Evolutionary conservation across 2,113 vertebrate species (phyloP).

Genomic region (Mohoua ochrocephala): DNA sequence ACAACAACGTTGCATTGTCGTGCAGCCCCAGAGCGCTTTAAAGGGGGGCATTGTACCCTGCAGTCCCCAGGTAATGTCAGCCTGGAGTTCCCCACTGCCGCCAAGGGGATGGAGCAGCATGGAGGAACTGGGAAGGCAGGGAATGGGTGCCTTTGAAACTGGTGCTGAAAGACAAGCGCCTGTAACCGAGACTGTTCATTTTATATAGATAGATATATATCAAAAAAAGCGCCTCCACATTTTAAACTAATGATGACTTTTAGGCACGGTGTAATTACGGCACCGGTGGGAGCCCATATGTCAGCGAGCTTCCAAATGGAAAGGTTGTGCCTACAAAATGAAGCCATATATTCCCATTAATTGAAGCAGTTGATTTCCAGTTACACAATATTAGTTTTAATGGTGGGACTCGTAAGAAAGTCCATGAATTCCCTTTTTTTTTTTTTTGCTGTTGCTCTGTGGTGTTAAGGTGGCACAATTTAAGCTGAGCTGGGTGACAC

Average conservation of each 20-base stretch:
- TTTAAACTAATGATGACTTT: constrained; percentile 48
- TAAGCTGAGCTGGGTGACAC: background rate
- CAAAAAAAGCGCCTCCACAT: background rate
- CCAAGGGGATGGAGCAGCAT: background rate
- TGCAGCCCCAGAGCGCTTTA: background rate
- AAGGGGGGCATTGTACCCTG: background rate
- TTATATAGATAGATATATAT: background rate
- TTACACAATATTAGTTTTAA: constrained; percentile 51
- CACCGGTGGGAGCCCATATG: constrained; percentile 25
- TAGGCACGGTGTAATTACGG: constrained; percentile 13
- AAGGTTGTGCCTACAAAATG: constrained; percentile 47
- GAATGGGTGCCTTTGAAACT: background rate
- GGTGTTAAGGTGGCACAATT: background rate
- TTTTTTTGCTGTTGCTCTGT: background rate
- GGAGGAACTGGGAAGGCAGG: background rate
- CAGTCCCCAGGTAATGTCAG: background rate
- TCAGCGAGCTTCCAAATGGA: background rate
- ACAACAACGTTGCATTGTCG: background rate
- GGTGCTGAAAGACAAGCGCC: background rate
- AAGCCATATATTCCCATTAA: constrained; percentile 46
- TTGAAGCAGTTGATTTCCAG: constrained; percentile 29
- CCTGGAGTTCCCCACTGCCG: background rate
- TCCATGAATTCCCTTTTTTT: background rate
- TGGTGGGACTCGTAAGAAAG: background rate
- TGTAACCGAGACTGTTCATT: background rate